These are phyloP conservation scores for Tangara arthus DNA, from an alignment of 2,797 vertebrate species.

Conservation along the genomic window DNA sequence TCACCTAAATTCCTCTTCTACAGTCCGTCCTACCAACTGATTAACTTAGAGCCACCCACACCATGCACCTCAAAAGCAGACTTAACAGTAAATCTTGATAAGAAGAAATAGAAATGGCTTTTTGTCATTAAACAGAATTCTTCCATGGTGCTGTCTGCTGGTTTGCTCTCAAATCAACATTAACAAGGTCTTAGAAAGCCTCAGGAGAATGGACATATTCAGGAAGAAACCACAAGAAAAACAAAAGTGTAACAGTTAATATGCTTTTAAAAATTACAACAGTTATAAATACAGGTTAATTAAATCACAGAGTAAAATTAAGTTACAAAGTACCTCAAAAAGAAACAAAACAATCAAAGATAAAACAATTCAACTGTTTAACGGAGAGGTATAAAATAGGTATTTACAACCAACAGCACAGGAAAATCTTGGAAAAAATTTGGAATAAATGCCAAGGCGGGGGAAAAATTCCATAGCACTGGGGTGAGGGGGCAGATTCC, in stretches of 20 bases:
- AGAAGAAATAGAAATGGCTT: background rate
- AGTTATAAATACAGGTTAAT: background rate
- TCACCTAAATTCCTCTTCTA: background rate
- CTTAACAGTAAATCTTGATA: background rate
- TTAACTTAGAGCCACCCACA: background rate
- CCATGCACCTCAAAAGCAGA: background rate
- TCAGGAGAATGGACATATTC: background rate
- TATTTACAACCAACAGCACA: background rate
- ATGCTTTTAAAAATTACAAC: background rate
- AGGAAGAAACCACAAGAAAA: background rate
- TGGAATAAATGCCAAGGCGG: background rate
- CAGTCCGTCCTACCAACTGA: background rate
- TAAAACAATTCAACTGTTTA: background rate
- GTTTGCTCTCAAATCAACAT: background rate
- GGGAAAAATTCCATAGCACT: background rate
- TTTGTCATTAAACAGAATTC: background rate
- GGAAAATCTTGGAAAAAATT: background rate
- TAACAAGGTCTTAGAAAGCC: background rate
- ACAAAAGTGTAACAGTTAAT: background rate
- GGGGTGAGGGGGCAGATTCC: background rate
- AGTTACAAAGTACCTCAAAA: background rate
- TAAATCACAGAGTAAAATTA: background rate
- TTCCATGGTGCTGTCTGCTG: background rate
- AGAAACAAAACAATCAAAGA: background rate
- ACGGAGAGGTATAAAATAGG: background rate